phyloP scores from a whole-genome alignment of 2,797 vertebrate genomes.

The Pseudochromis fuscus region DNA sequence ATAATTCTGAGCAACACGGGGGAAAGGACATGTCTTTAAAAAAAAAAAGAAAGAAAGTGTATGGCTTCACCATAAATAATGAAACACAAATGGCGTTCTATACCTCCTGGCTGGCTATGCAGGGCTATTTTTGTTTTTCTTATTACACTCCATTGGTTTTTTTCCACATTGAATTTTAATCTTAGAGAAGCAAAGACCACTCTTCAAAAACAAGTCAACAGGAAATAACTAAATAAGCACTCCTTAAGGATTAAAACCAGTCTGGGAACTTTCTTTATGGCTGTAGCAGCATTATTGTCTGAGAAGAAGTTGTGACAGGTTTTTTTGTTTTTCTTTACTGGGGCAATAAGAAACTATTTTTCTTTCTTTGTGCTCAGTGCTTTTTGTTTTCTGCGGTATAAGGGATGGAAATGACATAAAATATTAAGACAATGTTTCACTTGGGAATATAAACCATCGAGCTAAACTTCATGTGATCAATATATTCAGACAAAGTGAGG shows the following conservation, averaged over 20 bases:
- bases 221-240: slow-evolving; percentile 72
- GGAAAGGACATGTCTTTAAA: slow-evolving; percentile 47
- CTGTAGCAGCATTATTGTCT: slow-evolving; percentile 46
- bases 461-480: not conserved
- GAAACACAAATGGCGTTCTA: slow-evolving; percentile 71
- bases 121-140: slow-evolving; percentile 72
- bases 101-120: slow-evolving; percentile 73
- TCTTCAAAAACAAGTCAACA: slow-evolving; percentile 77
- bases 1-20: slow-evolving; percentile 62
- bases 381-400: slow-evolving; percentile 24
- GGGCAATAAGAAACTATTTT: slow-evolving; percentile 4
- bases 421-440: slow-evolving; percentile 19
- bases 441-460: not conserved
- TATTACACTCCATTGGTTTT: slow-evolving; percentile 72
- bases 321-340: slow-evolving; percentile 38
- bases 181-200: slow-evolving; percentile 56
- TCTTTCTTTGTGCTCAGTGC: slow-evolving; percentile 21
- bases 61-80: slow-evolving; percentile 75
- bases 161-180: slow-evolving; percentile 74
- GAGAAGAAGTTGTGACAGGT: slow-evolving; percentile 29
- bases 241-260: slow-evolving; percentile 63
- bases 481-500: not conserved
- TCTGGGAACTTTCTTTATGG: slow-evolving; percentile 62
- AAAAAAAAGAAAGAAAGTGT: slow-evolving; percentile 38
- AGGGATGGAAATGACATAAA: slow-evolving; percentile 33